Percentiles rank a stretch among this genome's conserved stretches.
Conservation (phyloP, 1,140 invertebrate species). For the Tetramorium parvispinum region DNA sequence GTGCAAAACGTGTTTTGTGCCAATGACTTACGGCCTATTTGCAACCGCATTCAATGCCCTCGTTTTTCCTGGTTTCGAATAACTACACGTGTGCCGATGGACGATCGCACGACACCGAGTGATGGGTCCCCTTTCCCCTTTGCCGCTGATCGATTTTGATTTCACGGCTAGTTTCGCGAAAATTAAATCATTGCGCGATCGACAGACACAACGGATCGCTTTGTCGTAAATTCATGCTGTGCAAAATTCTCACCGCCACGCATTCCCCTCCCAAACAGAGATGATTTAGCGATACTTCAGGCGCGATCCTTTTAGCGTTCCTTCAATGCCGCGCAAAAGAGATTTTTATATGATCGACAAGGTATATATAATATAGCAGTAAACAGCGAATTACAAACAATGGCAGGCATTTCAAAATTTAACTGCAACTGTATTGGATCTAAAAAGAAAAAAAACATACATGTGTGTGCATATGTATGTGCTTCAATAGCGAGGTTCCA, state of each 20-base stretch:
- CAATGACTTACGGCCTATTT: constrained; percentile 69
- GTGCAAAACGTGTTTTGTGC: constrained; percentile 56
- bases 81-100: constrained; percentile 38
- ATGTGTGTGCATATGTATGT: not conserved
- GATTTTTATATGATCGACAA: not conserved
- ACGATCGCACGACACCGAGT: constrained; percentile 2
- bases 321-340: not conserved
- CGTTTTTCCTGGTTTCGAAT: constrained; percentile 60
- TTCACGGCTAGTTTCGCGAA: constrained; percentile 71
- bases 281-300: constrained; percentile 28
- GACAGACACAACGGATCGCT: constrained; percentile 46
- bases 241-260: constrained; percentile 35
- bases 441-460: not conserved
- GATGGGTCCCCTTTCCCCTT: not conserved
- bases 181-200: constrained; percentile 65
- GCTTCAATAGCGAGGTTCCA: not conserved
- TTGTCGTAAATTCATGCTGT: constrained; percentile 50
- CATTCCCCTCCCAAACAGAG: not conserved
- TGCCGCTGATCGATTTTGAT: constrained; percentile 69
- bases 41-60: constrained; percentile 57
- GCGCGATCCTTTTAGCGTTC: constrained; percentile 3
- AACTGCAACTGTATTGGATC: not conserved
- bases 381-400: not conserved
- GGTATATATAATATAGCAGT: not conserved
- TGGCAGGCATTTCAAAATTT: not conserved